These are phyloP conservation scores for Gallinago solitaria DNA, from an alignment of 2,797 vertebrate genomes.

Conservation along the genomic window DNA sequence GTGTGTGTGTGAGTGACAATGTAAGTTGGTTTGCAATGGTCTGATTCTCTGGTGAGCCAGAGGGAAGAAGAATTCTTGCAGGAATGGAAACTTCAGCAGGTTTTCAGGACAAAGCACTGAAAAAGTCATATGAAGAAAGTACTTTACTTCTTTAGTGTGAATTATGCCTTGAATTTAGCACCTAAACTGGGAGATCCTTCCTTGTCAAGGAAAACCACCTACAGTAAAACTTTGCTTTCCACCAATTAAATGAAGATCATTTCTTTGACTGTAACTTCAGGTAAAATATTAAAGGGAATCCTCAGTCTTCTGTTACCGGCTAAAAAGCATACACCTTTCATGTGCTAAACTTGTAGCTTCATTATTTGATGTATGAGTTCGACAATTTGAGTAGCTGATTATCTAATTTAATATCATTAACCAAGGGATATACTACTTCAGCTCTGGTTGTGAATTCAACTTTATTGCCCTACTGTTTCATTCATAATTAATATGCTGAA, in stretches of 20 bases:
- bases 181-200: neutral
- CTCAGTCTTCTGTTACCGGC: neutral
- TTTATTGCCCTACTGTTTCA: neutral
- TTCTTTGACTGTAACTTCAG: neutral
- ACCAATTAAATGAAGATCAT: neutral
- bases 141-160: neutral
- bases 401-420: neutral
- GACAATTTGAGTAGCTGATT: neutral
- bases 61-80: neutral
- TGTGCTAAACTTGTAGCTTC: neutral
- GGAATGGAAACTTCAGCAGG: neutral
- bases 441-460: neutral
- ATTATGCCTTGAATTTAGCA: neutral
- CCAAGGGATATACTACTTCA: neutral
- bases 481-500: neutral
- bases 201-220: neutral
- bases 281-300: neutral
- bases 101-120: neutral
- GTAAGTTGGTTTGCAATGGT: neutral
- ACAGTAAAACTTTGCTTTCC: neutral
- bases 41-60: neutral
- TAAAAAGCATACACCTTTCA: neutral
- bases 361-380: neutral
- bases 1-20: neutral
- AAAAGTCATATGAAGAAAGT: neutral